These are phyloP conservation scores for Formicarius rufipectus DNA, from an alignment of 2,113 vertebrate species.

Conservation along the genomic window DNA sequence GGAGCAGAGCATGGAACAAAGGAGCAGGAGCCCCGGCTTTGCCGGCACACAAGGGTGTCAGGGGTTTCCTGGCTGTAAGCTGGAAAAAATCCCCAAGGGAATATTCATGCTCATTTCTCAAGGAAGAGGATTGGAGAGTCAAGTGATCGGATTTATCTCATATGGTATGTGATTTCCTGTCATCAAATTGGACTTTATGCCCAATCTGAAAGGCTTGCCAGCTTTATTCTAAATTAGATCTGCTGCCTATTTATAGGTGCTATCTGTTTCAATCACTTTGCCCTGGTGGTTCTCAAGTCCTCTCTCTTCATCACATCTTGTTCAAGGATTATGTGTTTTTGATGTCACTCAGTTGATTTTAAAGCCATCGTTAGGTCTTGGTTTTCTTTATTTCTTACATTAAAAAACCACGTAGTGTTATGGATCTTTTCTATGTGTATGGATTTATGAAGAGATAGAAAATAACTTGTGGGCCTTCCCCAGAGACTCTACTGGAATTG, in stretches of 20 bases:
- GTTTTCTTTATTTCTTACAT: not conserved
- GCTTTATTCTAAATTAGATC: not conserved
- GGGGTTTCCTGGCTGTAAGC: constrained; percentile 4
- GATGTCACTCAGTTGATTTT: not conserved
- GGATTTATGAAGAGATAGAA: not conserved
- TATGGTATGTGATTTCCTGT: accelerated
- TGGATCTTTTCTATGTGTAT: not conserved
- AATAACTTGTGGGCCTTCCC: not conserved
- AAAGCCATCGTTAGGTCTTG: not conserved
- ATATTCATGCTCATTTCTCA: not conserved
- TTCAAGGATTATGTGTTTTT: not conserved
- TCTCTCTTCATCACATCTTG: not conserved
- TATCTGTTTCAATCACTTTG: not conserved
- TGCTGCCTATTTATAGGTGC: no score
- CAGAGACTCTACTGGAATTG: not conserved
- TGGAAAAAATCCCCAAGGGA: not conserved
- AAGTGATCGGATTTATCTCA: not conserved
- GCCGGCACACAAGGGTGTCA: not conserved
- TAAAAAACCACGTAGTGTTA: not conserved
- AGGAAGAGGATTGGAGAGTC: not conserved
- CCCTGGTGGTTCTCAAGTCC: not conserved
- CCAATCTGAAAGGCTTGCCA: not conserved
- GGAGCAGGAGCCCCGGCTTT: constrained; percentile 1
- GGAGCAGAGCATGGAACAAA: not conserved
- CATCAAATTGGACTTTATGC: no score